Evolutionary conservation across 2,797 vertebrate genomes (phyloP), one percentile per base, ranked within the genome.

Genomic region (Poecilia gillii): DNA sequence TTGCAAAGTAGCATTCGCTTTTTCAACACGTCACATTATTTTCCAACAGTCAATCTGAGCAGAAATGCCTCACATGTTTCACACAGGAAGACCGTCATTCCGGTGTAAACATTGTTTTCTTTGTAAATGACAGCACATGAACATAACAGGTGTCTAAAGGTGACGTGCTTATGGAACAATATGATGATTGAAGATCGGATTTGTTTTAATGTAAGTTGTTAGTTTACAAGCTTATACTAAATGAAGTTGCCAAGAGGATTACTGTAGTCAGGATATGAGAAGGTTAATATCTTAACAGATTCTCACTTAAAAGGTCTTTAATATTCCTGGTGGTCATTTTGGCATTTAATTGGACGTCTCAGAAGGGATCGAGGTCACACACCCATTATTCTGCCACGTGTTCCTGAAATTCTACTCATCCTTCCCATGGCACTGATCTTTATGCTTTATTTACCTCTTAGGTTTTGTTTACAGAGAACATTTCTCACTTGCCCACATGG

Each of bases 341-440:
- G 76, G 25, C 49, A 28, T 51, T 76, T 79, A 83, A 76, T 81
- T 75, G 62, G 64, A 70, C 28, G 72, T 41, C 75, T 82, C 74
- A 81, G 45, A 33, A 74, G 25, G 74, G 31, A 77, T 80, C 66
- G 43, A 18, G 68, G 73, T 74, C 18, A 23, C 33, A 66, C 36
- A 20, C 1, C 33, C 31, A 16, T 62, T 85, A 31, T 78, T 80
- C 80, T 86, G 75, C 80, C 85, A 86, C 79, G 64, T 83, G 79
- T 57, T 80, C 47, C 73, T 79, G 70, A 81, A 73, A 83, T 45
- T 70, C 73, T 73, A 73, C 47, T 68, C 49, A 16, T 77, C 47
- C 73, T 57, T 82, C 75, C 74, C 73, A 71, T 79, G 64, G 49
- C 84, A 78, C 57, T 68, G 43, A 82, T 83, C 80, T 83, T 78